These are phyloP conservation scores for Propithecus perrieri DNA, from an alignment of 2,797 vertebrate genomes.

Conservation along the genomic window DNA sequence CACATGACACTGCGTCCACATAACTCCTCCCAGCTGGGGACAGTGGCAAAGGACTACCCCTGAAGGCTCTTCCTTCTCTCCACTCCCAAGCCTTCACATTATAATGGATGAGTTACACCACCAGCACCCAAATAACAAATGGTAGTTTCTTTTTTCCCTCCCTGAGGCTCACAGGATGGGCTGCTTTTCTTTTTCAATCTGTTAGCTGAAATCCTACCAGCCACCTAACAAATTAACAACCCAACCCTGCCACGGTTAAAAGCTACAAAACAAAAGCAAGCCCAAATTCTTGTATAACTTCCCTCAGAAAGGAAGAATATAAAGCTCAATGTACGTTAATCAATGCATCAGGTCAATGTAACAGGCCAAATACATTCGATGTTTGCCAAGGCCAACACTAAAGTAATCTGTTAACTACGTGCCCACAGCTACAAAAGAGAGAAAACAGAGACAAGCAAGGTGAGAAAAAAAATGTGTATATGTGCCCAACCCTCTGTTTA, in stretches of 20 bases:
- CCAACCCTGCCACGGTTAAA: not conserved
- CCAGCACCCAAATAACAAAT: not conserved
- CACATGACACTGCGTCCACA: not conserved
- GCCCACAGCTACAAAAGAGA: not conserved
- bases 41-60: rapidly evolving
- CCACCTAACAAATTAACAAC: slow-evolving; percentile 51
- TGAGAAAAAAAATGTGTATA: not conserved
- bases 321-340: not conserved
- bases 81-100: not conserved
- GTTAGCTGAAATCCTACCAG: slow-evolving; percentile 44
- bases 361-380: not conserved
- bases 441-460: not conserved
- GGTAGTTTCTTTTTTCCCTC: not conserved
- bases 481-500: not conserved
- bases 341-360: slow-evolving; percentile 34
- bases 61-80: not conserved
- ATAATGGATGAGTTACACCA: not conserved
- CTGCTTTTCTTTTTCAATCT: slow-evolving; percentile 20
- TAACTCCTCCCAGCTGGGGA: not conserved
- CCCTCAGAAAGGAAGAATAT: slow-evolving; percentile 15
- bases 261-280: not conserved
- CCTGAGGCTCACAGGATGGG: not conserved
- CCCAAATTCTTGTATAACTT: not conserved
- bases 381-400: not conserved
- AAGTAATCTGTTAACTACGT: not conserved